A percentile compares a stretch with the other conserved stretches of the same genome.
These are phyloP conservation scores for Spongilla lacustris DNA, from an alignment of 37 sponge, comb jelly and placozoan species.

Conservation along the genomic window DNA sequence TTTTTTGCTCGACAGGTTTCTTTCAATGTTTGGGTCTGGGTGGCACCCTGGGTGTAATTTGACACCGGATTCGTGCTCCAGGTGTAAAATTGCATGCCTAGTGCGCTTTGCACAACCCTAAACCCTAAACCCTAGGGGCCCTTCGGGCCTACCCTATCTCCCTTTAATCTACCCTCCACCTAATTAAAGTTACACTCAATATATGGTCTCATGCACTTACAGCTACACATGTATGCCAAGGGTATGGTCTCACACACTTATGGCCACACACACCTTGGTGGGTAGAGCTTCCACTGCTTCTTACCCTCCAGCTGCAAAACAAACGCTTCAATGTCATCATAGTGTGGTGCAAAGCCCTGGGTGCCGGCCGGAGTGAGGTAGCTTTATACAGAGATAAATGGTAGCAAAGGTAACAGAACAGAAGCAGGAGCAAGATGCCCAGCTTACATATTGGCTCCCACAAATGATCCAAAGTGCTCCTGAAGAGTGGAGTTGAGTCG, in stretches of 20 bases:
- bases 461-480: slow-evolving; percentile 84
- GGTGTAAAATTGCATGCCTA: too few relatives aligned
- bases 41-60: too few relatives aligned
- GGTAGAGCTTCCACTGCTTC: slow-evolving; percentile 92
- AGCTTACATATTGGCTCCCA: slow-evolving; percentile 93
- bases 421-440: neutral
- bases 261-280: slow-evolving; percentile 64
- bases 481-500: slow-evolving; percentile 83
- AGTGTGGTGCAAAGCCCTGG: slow-evolving; percentile 99
- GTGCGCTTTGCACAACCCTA: too few relatives aligned
- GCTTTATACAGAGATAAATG: slow-evolving; percentile 22
- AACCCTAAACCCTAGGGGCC: too few relatives aligned
- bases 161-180: too few relatives aligned
- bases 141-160: too few relatives aligned
- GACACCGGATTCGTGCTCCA: too few relatives aligned
- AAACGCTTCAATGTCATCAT: slow-evolving; percentile 99
- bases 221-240: neutral
- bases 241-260: neutral
- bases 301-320: slow-evolving; percentile 96
- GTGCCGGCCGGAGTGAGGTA: slow-evolving; percentile 94
- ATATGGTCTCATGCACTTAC: neutral
- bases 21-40: too few relatives aligned
- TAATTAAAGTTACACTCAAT: neutral
- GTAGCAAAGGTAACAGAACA: neutral
- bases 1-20: too few relatives aligned